Evolutionary conservation across 2,888 invertebrate species (phyloP).

Genomic region (Mesoligia furuncula): DNA sequence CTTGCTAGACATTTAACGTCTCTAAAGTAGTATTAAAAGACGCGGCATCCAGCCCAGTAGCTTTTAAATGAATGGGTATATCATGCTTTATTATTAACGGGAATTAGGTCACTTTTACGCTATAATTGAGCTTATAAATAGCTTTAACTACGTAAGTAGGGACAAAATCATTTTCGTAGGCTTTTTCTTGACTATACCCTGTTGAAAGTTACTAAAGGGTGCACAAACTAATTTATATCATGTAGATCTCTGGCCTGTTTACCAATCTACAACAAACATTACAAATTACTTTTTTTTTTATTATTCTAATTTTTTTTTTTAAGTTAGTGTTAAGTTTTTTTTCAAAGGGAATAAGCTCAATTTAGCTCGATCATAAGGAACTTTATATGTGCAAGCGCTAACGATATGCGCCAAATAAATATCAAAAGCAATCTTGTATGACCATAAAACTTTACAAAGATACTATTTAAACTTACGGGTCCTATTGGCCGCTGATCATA

Average conservation of each 20-base stretch:
- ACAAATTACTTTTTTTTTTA: too few relatives aligned
- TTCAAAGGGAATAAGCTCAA: background rate
- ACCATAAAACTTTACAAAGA: background rate
- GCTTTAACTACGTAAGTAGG: background rate
- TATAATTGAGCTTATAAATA: slow-evolving; percentile 14
- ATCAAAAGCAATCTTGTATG: background rate
- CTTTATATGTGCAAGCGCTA: background rate
- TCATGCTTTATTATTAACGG: slow-evolving; percentile 16
- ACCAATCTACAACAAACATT: background rate
- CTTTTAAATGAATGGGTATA: slow-evolving; percentile 33
- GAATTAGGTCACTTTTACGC: slow-evolving; percentile 16
- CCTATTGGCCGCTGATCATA: too few relatives aligned
- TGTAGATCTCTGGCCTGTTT: background rate
- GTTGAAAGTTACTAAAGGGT: background rate
- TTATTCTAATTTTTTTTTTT: too few relatives aligned
- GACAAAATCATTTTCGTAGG: background rate
- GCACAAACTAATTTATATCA: background rate
- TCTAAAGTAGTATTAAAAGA: slow-evolving; percentile 38
- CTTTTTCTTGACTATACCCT: background rate
- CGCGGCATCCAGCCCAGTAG: slow-evolving; percentile 17
- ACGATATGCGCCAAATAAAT: background rate
- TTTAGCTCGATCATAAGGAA: background rate
- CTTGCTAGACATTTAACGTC: slow-evolving; percentile 35
- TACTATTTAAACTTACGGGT: background rate
- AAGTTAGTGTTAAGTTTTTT: background rate